Evolutionary conservation across 2,888 invertebrate species (phyloP), one percentile per base, ranked within the genome.

Genomic region (Notocelia uddmanniana): DNA sequence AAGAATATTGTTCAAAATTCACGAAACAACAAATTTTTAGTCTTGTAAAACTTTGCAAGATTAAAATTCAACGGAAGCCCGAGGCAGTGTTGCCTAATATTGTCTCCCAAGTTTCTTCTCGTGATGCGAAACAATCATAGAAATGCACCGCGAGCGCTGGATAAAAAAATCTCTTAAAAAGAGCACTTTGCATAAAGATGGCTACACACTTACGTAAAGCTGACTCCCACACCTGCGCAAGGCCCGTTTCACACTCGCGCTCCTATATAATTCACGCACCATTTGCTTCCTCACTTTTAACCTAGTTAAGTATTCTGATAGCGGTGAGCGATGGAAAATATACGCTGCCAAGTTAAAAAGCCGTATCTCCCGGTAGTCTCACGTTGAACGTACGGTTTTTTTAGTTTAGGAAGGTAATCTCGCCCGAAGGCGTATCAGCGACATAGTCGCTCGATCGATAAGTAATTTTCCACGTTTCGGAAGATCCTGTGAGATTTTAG

Each of bases 201-300:
- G 45, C 57, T 34, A 18, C 34, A 57, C 57, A 57, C 18, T 34
- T 18, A 57, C 45, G 31, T n/a, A 18, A 18, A 31, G 34, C 5
- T 13, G n/a, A 9, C 52, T 19, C n/a, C n/a, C 48, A 69, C 73
- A 73, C 67, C 67, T 62, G 66, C 66, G 66, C 52, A 23, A 48
- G 31, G 31, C 13, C 45, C n/a, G 41, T n/a, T 31, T n/a, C 31
- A 45, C 34, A 34, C 59, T 59, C 66, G 45, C 73, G 54, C 72
- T 74, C 69, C 26, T 74, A 62, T 67, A 74, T 74, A 64, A 74
- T 74, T 73, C 74, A 74, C 69, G 69, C 55, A 48, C 72, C 74
- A 73, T 73, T 74, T 73, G 72, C 71, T 57, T 70, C 67, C 50
- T 66, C 73, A 66, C 74, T 68, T 64, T 59, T 62, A 66, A 62